These are phyloP conservation scores for Heterodera schachtii DNA, from an alignment of 1,140 invertebrate species.

Conservation along the genomic window DNA sequence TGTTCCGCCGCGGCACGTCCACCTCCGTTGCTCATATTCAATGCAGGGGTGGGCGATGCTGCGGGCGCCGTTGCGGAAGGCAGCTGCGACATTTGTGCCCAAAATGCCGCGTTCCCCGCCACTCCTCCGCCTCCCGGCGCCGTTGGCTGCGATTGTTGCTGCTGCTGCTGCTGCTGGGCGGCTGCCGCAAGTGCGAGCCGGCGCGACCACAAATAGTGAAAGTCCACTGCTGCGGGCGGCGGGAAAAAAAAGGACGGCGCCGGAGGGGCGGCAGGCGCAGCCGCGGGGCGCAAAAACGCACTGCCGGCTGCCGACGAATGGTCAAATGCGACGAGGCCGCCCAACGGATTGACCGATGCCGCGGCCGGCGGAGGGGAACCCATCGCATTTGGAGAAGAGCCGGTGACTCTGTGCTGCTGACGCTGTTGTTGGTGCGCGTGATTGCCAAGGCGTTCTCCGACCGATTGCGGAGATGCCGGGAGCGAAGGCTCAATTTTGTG, in stretches of 20 bases:
- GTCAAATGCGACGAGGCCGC: not conserved
- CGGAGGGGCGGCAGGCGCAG: not conserved
- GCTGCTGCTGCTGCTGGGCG: constrained; percentile 19
- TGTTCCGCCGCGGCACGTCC: constrained; percentile 60
- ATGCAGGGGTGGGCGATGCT: not conserved
- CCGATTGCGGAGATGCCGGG: not conserved
- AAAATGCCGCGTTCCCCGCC: not conserved
- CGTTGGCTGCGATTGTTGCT: not conserved
- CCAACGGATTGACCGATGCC: not conserved
- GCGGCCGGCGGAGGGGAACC: not conserved
- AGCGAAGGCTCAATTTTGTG: not conserved
- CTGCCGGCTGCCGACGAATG: not conserved
- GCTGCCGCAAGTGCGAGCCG: constrained; percentile 7
- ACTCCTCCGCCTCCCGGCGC: constrained; percentile 2
- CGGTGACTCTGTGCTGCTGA: not conserved
- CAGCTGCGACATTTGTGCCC: not conserved
- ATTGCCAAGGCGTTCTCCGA: not conserved
- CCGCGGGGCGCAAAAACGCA: constrained; percentile 19
- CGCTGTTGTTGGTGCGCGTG: not conserved
- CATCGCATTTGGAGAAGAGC: not conserved
- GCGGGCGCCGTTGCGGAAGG: not conserved
- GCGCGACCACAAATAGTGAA: constrained; percentile 26
- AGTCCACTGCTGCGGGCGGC: constrained; percentile 3
- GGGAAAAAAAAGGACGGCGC: not conserved
- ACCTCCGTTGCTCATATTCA: constrained; percentile 30